A percentile compares a stretch with the other conserved stretches of the same genome.
phyloP scores from a whole-genome alignment of 2,888 invertebrate genomes.

The Hybos culiciformis region DNA sequence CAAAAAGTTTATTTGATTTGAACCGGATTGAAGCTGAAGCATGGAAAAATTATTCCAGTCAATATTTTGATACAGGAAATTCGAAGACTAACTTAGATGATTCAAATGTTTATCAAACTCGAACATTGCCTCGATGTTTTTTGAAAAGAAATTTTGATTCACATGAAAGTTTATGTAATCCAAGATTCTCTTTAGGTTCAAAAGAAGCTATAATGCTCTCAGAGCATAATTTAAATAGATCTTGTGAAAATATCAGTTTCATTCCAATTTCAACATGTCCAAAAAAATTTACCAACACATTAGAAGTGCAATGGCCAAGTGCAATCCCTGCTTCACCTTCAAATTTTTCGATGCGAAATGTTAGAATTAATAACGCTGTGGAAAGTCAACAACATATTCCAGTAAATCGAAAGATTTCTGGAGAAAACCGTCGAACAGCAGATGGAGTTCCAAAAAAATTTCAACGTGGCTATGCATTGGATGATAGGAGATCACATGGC shows the following conservation, averaged over 20 bases:
- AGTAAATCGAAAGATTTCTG: neutral
- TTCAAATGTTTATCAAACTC: constrained; percentile 24
- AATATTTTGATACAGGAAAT: constrained; percentile 9
- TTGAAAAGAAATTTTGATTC: constrained; percentile 24
- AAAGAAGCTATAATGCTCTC: constrained; percentile 13
- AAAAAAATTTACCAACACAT: constrained; percentile 8
- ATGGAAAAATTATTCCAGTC: constrained; percentile 15
- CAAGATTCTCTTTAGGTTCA: constrained; percentile 9
- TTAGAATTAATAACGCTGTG: neutral
- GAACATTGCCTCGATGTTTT: constrained; percentile 32
- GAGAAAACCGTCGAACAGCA: neutral
- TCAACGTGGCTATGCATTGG: constrained; percentile 27
- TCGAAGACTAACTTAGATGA: constrained; percentile 15
- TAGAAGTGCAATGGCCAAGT: constrained; percentile 30
- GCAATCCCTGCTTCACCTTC: constrained; percentile 33
- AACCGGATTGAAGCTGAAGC: constrained; percentile 19
- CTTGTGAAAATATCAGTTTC: constrained; percentile 19
- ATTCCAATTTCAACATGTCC: constrained; percentile 10
- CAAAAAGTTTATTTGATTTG: constrained; percentile 22
- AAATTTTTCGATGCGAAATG: constrained; percentile 20
- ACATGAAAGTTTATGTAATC: neutral
- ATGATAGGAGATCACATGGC: constrained; percentile 22
- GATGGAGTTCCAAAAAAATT: constrained; percentile 12
- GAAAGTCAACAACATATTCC: neutral
- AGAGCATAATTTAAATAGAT: constrained; percentile 18